Evolutionary conservation across 1,140 invertebrate genomes (phyloP), one percentile per base, ranked within the genome.

Genomic region (Pseudachorutes palmiensis): DNA sequence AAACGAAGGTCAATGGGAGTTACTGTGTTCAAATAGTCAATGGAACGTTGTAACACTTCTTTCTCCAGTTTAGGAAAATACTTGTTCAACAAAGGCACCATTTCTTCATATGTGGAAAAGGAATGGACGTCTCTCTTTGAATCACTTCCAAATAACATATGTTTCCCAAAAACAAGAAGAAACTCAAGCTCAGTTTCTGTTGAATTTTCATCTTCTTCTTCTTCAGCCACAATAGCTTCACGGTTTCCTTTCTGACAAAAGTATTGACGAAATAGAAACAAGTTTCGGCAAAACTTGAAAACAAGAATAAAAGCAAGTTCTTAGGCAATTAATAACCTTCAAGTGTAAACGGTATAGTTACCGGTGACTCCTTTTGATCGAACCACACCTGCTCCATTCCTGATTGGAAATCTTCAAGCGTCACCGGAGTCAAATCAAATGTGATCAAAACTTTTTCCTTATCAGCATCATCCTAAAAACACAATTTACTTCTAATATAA

Each of bases 201-300:
- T 19, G 14, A 5, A 5, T 55, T 22, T 14, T 5, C 24, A 55
- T 55, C 51, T 55, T 55, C 51, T 5, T 55, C 51, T 55, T 55
- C 51, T 19, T 12, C 12, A 22, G 14, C 12, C 3, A 55, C 5
- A 16, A 55, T 55, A 26, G 51, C 5, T 5, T 55, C 51, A 22
- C 9, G 51, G 51, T 24, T 55, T 5, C 51, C 51, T 14, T 55
- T 22, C 24, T 26, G 12, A 26, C 9, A 19, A 24, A 55, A 55
- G 24, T 55, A 55, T 55, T 55, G 51, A 12, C 51, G 51, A 24
- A 55, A 55, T 3, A 55, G 51, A 55, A 16, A 55, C 5, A 55
- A 24, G 24, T 55, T 55, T 24, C 51, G 9, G 24, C 51, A 55
- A 55, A 55, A 55, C n/a, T n/a, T n/a, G n/a, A n/a, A n/a, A n/a